A percentile compares a stretch with the other conserved stretches of the same genome.
Conservation (phyloP, 2,888 invertebrate genomes). For the Monopis laevigella region DNA sequence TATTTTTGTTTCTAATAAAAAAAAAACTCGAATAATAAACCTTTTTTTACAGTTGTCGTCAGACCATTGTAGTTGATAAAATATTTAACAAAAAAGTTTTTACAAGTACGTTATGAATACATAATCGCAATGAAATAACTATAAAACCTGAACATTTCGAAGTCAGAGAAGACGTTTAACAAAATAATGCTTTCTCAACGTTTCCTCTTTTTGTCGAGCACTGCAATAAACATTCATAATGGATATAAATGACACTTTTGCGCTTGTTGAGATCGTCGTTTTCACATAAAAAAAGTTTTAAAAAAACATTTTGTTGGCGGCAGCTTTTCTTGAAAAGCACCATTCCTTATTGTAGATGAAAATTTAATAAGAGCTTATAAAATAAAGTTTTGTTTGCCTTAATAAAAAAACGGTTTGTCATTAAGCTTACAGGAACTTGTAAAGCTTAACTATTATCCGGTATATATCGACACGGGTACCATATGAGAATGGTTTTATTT, state of each 20-base stretch:
- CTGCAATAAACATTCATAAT: slow-evolving; percentile 26
- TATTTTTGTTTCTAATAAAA: too few species aligned
- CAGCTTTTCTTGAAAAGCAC: not conserved
- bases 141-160: slow-evolving; percentile 7
- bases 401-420: too few species aligned
- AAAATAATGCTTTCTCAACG: slow-evolving; percentile 23
- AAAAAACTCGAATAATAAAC: too few species aligned
- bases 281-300: slow-evolving; percentile 29
- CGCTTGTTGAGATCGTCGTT: slow-evolving; percentile 32
- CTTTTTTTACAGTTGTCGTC: too few species aligned
- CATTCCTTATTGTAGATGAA: too few species aligned
- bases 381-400: too few species aligned
- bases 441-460: too few species aligned
- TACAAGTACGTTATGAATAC: slow-evolving; percentile 1
- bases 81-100: slow-evolving; percentile 3
- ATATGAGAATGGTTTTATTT: too few species aligned
- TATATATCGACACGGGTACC: too few species aligned
- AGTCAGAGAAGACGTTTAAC: slow-evolving; percentile 20
- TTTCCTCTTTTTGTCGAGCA: slow-evolving; percentile 26
- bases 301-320: slow-evolving; percentile 8
- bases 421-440: too few species aligned
- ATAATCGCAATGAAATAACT: not conserved
- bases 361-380: too few species aligned
- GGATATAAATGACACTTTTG: slow-evolving; percentile 42
- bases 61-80: too few species aligned